Conservation (phyloP, 2,113 vertebrate species). For the Crotalus helleri region DNA sequence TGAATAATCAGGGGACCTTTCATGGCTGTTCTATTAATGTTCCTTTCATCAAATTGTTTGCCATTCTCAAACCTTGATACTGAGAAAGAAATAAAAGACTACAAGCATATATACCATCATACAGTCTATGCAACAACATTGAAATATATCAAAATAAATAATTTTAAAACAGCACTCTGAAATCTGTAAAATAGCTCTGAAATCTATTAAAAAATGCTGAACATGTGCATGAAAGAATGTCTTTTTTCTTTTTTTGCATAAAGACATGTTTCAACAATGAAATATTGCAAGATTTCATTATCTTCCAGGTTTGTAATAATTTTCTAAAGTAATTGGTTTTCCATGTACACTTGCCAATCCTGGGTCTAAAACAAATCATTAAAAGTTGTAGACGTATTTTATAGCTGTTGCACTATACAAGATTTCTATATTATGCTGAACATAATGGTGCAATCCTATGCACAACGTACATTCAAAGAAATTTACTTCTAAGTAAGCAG, state of each 20-base stretch:
- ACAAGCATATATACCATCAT: background rate
- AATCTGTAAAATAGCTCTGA: background rate
- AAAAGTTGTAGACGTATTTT: background rate
- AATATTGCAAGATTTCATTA: background rate
- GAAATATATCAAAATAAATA: background rate
- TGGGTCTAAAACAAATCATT: background rate
- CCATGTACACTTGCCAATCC: background rate
- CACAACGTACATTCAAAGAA: background rate
- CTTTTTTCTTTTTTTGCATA: background rate
- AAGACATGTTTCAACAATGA: background rate
- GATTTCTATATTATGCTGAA: background rate
- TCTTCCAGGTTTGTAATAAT: background rate
- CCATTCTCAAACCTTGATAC: background rate
- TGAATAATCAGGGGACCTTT: background rate
- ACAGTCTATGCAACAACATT: background rate
- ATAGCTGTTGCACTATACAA: background rate
- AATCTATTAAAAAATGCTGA: background rate
- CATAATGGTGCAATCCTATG: background rate
- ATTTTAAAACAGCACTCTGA: background rate
- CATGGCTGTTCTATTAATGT: constrained; percentile 3
- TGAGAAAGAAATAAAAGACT: background rate
- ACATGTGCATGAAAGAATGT: background rate
- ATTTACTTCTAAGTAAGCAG: background rate
- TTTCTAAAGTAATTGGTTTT: background rate
- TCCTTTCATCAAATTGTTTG: background rate